phyloP scores from a whole-genome alignment of 1,140 invertebrate genomes.

The Limonius californicus region DNA sequence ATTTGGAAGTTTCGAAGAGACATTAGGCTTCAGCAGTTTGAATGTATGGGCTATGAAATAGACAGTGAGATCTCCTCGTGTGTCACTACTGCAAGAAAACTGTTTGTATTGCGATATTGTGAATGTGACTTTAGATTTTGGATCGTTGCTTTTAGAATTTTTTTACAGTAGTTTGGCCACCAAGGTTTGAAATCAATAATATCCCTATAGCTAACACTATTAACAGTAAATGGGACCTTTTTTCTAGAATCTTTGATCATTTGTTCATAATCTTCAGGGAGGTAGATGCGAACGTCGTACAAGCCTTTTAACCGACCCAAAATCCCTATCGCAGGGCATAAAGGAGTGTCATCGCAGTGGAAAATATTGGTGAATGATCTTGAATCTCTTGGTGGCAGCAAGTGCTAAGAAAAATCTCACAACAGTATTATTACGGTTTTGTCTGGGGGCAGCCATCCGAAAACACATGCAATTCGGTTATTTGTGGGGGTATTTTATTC shows the following conservation, averaged over 20 bases:
- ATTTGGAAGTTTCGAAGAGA: no score
- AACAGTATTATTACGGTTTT: not conserved
- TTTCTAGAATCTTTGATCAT: conserved; percentile 18
- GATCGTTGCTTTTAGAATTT: no score
- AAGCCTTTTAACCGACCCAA: conserved; percentile 36
- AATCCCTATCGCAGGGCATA: conserved; percentile 40
- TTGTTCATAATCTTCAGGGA: conserved; percentile 27
- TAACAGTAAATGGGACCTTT: conserved; percentile 29
- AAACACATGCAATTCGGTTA: not conserved
- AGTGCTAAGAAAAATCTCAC: conserved; percentile 17
- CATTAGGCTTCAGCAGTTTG: no score
- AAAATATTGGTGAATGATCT: conserved; percentile 37
- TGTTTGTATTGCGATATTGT: no score
- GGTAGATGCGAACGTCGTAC: conserved; percentile 32
- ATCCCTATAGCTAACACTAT: conserved; percentile 27
- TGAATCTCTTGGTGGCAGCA: conserved; percentile 20
- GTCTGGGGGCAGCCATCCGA: not conserved
- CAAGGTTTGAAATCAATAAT: conserved; percentile 32
- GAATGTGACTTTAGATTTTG: no score
- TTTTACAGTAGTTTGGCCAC: no score
- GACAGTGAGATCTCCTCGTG: no score
- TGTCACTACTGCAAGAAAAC: no score
- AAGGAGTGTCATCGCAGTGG: conserved; percentile 41
- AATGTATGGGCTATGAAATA: no score
- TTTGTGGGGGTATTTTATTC: no score